Conservation (phyloP, 2,888 invertebrate genomes). For the Boloria euphrosyne region DNA sequence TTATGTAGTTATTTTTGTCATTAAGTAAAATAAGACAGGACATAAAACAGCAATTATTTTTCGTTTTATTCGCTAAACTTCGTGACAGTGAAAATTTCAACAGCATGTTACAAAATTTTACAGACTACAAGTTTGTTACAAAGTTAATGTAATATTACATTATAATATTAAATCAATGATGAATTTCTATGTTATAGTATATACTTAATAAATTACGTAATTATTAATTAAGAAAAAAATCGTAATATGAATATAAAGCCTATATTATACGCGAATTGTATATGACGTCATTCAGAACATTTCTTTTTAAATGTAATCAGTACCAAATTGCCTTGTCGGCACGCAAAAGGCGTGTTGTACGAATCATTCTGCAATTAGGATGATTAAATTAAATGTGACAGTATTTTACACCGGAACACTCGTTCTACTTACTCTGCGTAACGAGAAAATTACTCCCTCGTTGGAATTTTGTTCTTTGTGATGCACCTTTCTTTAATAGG, state of each 20-base stretch:
- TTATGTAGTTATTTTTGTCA: conserved; percentile 2
- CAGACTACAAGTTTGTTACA: too few relatives aligned
- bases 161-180: too few relatives aligned
- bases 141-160: too few relatives aligned
- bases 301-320: conserved; percentile 30
- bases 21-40: conserved; percentile 2
- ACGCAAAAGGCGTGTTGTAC: conserved; percentile 58
- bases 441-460: conserved; percentile 31
- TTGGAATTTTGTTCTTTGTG: conserved; percentile 22
- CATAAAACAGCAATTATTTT: too few relatives aligned
- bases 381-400: conserved; percentile 54
- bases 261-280: not conserved
- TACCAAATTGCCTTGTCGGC: conserved; percentile 37
- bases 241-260: too few relatives aligned
- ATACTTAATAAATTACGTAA: too few relatives aligned
- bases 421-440: conserved; percentile 33
- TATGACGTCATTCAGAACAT: conserved; percentile 2
- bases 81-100: too few relatives aligned
- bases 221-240: too few relatives aligned
- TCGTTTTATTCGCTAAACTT: too few relatives aligned
- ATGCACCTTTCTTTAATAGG: not conserved
- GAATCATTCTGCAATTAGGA: conserved; percentile 51
- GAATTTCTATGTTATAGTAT: too few relatives aligned
- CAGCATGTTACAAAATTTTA: too few relatives aligned
- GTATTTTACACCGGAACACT: conserved; percentile 36